Percentiles rank a stretch among this genome's conserved stretches.
These are phyloP conservation scores for Morpho deidamia DNA, from an alignment of 2,888 invertebrate species.

Conservation along the genomic window DNA sequence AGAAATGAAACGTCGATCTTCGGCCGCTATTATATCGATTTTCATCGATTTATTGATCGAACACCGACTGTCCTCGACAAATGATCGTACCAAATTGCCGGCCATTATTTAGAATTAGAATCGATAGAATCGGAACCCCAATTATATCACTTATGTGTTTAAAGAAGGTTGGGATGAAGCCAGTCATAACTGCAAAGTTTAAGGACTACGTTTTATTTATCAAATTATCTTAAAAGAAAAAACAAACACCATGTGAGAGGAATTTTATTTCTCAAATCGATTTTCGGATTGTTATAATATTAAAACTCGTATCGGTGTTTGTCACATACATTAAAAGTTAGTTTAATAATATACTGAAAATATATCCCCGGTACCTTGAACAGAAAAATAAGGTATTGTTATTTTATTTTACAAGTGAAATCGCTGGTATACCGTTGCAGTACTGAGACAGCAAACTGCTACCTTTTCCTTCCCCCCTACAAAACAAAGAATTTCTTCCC, in stretches of 20 bases:
- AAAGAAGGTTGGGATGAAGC: constrained; percentile 68
- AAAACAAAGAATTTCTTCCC: no score
- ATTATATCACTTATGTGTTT: constrained; percentile 79
- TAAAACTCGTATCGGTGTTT: no score
- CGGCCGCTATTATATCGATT: constrained; percentile 71
- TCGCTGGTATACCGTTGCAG: no score
- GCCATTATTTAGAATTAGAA: constrained; percentile 76
- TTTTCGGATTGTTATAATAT: no score
- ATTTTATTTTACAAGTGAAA: no score
- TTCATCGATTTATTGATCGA: constrained; percentile 77
- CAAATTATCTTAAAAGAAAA: not conserved
- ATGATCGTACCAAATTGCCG: constrained; percentile 72
- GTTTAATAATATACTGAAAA: no score
- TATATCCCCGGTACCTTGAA: no score
- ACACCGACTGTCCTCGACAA: constrained; percentile 77
- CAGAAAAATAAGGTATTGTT: no score
- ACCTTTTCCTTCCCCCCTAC: no score
- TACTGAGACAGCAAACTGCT: no score
- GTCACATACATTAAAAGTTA: no score
- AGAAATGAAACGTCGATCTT: constrained; percentile 75
- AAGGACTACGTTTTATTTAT: constrained; percentile 3
- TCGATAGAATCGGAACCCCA: constrained; percentile 74
- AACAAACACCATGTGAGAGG: not conserved
- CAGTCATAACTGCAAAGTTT: constrained; percentile 60
- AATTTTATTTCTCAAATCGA: not conserved